These are phyloP conservation scores for Spinibarbus caldwelli DNA, from an alignment of 2,797 vertebrate genomes.

Conservation along the genomic window DNA sequence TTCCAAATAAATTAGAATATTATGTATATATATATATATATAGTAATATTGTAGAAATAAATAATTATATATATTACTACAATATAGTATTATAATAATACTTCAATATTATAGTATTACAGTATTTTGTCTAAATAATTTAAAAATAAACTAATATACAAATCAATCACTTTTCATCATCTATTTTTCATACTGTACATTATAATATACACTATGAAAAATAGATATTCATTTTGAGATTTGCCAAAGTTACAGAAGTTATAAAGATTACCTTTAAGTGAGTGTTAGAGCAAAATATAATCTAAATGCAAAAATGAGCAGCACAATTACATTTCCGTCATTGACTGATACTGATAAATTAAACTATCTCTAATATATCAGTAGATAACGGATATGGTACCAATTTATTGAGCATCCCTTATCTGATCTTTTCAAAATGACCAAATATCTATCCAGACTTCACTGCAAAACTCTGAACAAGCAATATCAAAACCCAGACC, in stretches of 20 bases:
- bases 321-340: not conserved
- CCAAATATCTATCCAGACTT: slow-evolving; percentile 20
- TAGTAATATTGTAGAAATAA: no score
- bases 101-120: no score
- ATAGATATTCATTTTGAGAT: not conserved
- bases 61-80: no score
- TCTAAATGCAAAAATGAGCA: not conserved
- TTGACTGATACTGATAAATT: not conserved
- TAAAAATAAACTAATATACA: not conserved
- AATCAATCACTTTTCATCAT: no score
- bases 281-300: not conserved
- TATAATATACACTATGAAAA: not conserved
- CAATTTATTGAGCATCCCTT: not conserved
- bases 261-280: not conserved
- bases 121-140: no score
- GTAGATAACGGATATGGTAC: not conserved
- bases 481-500: slow-evolving; percentile 20
- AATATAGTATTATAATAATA: no score
- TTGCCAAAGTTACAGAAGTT: not conserved
- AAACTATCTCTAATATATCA: not conserved
- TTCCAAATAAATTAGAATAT: no score
- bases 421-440: not conserved
- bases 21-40: no score
- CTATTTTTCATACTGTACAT: no score
- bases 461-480: not conserved